These are phyloP conservation scores for Rugalucina vietnamica DNA, from an alignment of 2,888 invertebrate genomes.

Conservation along the genomic window DNA sequence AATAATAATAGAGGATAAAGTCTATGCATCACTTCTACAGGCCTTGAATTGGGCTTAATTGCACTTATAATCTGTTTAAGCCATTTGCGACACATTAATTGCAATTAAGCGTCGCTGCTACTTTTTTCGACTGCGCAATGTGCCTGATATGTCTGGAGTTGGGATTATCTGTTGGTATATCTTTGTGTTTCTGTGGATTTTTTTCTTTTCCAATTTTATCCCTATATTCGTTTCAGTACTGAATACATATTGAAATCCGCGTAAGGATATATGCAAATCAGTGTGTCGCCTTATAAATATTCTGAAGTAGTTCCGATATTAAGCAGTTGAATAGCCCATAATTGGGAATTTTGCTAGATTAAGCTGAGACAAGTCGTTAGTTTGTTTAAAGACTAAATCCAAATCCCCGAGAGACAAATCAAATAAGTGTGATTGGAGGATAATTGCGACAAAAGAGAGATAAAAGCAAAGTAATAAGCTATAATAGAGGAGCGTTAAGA, in stretches of 20 bases:
- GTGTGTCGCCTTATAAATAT: not conserved
- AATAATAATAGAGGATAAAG: not conserved
- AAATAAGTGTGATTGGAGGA: not conserved
- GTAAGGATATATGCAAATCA: slow-evolving; percentile 9
- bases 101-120: not conserved
- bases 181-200: not conserved
- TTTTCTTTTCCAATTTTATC: not conserved
- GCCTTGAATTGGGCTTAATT: not conserved
- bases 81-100: not conserved
- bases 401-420: not conserved
- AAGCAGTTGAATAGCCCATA: not conserved
- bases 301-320: not conserved
- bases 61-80: not conserved
- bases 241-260: not conserved
- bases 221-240: not conserved
- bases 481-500: not conserved
- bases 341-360: not conserved
- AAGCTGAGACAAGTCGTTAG: not conserved
- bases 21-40: not conserved
- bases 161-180: not conserved
- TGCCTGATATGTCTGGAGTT: not conserved
- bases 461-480: not conserved
- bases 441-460: not conserved
- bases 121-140: not conserved
- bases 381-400: slow-evolving; percentile 1